These are phyloP conservation scores for Drosophila trapezifrons DNA, from an alignment of 1,140 invertebrate species.

Conservation along the genomic window DNA sequence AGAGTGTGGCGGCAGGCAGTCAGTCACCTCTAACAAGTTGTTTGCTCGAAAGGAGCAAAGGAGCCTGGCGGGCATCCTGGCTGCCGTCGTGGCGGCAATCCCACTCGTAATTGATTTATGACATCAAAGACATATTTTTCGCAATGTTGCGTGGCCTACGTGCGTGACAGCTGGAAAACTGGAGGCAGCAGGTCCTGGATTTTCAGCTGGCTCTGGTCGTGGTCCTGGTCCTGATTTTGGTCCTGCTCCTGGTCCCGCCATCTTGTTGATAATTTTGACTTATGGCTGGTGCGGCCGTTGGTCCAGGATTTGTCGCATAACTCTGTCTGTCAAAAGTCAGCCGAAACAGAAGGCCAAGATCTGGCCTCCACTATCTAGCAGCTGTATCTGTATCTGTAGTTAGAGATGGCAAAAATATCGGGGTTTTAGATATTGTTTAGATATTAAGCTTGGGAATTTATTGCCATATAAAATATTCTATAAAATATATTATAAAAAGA, in stretches of 20 bases:
- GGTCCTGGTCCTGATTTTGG: conserved; percentile 40
- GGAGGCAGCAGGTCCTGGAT: conserved; percentile 15
- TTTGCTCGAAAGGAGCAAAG: conserved; percentile 66
- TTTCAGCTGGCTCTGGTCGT: conserved; percentile 10
- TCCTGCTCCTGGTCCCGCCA: conserved; percentile 51
- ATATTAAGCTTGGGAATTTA: neutral
- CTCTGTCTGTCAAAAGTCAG: conserved; percentile 54
- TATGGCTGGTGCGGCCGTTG: conserved; percentile 68
- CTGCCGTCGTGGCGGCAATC: conserved; percentile 52
- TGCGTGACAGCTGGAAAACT: conserved; percentile 76
- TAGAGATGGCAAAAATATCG: neutral
- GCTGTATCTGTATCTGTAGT: conserved; percentile 17
- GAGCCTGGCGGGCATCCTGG: conserved; percentile 41
- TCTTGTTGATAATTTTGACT: conserved; percentile 84
- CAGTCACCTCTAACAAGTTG: conserved; percentile 65
- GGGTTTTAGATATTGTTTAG: neutral
- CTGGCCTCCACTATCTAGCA: conserved; percentile 9
- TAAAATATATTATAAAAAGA: neutral
- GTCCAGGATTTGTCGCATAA: conserved; percentile 80
- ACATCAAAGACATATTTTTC: conserved; percentile 84
- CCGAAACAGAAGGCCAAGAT: conserved; percentile 23
- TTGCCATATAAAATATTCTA: no score
- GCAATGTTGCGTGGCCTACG: conserved; percentile 84
- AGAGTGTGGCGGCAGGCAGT: conserved; percentile 4
- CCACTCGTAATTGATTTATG: conserved; percentile 83